Evolutionary conservation across 2,797 vertebrate genomes (phyloP), one percentile per base, ranked within the genome.

Genomic region (Taeniopygia guttata): DNA sequence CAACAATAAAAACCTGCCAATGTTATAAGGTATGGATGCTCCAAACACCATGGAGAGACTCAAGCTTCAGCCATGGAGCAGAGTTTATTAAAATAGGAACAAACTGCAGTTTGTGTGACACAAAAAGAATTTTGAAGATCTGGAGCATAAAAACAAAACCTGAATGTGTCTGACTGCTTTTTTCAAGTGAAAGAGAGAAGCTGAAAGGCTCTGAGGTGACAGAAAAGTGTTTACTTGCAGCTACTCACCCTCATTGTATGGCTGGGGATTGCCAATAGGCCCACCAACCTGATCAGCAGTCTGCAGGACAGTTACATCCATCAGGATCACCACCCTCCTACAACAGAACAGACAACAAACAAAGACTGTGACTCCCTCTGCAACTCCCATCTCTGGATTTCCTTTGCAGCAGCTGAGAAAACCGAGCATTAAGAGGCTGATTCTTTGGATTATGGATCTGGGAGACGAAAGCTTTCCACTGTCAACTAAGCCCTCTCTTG

Each of bases 241-340:
- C 84, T 25, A 83, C 96, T 98, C 98, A 99, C 99, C 99, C 95
- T 99, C 99, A 42, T 97, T 98, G 89, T 98, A 99, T 1, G 98
- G 98, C 86, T 96, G 97, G 4, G 99, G 99, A 42, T 99, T 99
- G 79, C 99, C 99, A 63, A 99, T 99, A 97, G 97, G 98, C 38
- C 98, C 95, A 68, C 86, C 95, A 78, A 99, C 98, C 4, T 98
- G 97, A 54, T 98, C 97, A 32, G 98, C 99, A 55, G 98, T 83
- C 87, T 98, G 98, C 93, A 99, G 81, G 84, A 99, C 98, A 11
- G 98, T 97, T 77, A 99, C 93, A 84, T 99, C 99, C 98, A 99
- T 97, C 97, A 99, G 98, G 94, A 99, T 98, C 46, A 99, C 98
- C 80, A 99, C 99, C 73, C 98, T 98, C 93, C 99, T 99, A 92